Evolutionary conservation across 2,113 vertebrate species (phyloP).

Genomic region (Takifugu bimaculatus): DNA sequence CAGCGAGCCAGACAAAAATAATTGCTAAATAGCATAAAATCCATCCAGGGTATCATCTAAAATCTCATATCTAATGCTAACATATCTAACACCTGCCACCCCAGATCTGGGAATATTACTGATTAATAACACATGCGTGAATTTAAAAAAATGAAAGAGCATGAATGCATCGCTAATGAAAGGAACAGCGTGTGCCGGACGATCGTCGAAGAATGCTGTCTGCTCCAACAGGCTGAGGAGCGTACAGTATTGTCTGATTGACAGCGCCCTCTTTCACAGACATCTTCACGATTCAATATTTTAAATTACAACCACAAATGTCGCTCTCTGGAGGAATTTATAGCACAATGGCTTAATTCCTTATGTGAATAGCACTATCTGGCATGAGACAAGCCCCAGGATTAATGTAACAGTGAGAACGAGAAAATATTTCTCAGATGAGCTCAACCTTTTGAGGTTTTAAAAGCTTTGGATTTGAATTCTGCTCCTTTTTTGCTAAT

Average conservation of each 20-base stretch:
- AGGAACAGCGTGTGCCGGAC: neutral
- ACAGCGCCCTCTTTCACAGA: conserved; percentile 10
- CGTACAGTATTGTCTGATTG: neutral
- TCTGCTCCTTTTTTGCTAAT: conserved; percentile 22
- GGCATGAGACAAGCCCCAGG: conserved; percentile 6
- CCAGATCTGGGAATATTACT: neutral
- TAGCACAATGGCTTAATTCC: conserved; percentile 1
- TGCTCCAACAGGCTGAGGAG: neutral
- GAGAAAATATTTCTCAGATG: conserved; percentile 5
- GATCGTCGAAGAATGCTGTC: neutral
- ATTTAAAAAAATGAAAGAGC: neutral
- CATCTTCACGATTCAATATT: conserved; percentile 27
- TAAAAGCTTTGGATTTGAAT: conserved; percentile 16
- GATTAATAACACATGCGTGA: conserved; percentile 6
- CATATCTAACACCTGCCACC: neutral
- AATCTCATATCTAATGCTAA: neutral
- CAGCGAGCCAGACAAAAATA: neutral
- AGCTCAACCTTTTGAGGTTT: conserved; percentile 14
- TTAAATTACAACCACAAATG: conserved; percentile 15
- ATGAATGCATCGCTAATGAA: neutral
- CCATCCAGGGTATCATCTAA: neutral
- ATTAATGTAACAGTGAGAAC: conserved; percentile 12
- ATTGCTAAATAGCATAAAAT: neutral
- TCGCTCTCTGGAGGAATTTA: conserved; percentile 8
- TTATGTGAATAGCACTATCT: conserved; percentile 8